Conservation (phyloP, 2,113 vertebrate genomes). For the Galemys pyrenaicus region DNA sequence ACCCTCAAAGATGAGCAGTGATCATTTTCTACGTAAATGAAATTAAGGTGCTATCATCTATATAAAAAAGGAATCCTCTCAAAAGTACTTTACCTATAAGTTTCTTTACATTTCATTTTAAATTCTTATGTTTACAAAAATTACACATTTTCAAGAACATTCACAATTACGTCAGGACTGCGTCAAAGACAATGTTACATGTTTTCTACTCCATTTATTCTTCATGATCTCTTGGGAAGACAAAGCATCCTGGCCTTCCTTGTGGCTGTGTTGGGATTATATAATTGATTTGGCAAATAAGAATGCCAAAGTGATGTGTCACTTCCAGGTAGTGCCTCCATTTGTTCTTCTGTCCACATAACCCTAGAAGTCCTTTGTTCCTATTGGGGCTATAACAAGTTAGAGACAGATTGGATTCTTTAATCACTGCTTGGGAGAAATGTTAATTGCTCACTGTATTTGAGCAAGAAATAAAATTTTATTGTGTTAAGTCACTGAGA, state of each 20-base stretch:
- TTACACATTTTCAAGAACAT: not conserved
- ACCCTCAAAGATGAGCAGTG: not conserved
- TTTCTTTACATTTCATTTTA: not conserved
- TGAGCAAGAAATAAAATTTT: constrained; percentile 30
- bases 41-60: not conserved
- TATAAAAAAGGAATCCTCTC: not conserved
- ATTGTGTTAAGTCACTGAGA: not conserved
- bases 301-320: not conserved
- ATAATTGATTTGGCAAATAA: not conserved
- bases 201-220: not conserved
- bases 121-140: constrained; percentile 12
- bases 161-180: not conserved
- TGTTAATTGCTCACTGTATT: constrained; percentile 15
- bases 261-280: not conserved
- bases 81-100: not conserved
- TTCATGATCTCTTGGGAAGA: not conserved
- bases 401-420: not conserved
- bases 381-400: not conserved
- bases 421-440: not conserved
- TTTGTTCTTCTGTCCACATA: not conserved
- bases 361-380: not conserved
- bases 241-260: not conserved
- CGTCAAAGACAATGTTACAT: not conserved
- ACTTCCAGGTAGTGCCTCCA: not conserved
- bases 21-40: constrained; percentile 8